Evolutionary conservation across 1,140 invertebrate genomes (phyloP), one percentile per base, ranked within the genome.

Genomic region (Leptinotarsa lineolata): DNA sequence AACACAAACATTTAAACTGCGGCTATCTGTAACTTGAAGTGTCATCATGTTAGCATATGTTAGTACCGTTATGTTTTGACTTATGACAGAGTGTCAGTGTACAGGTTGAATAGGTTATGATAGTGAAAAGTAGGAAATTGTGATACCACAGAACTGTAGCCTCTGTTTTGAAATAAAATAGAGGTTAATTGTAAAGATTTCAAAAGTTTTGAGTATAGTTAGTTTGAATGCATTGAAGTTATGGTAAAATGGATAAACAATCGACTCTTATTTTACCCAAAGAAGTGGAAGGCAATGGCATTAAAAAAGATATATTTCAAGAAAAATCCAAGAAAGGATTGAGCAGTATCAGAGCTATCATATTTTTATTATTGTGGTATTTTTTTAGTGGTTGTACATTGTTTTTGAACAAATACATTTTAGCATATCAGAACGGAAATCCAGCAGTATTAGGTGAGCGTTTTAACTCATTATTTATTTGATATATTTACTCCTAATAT

Each of bases 351-450:
- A 82, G 91, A 79, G 92, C 92, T 2, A 83, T 93, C 24, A 82
- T 89, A 72, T 93, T 93, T 81, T 85, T 94, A 15, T 83, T 90
- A 22, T 82, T 94, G 45, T 94, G 93, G 92, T 94, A 93, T 78
- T 87, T 94, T 76, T 93, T 93, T 81, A 93, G 92, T 82, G 91
- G 90, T 8, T 91, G 90, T 80, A 95, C 93, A 6, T 85, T 95
- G 54, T 95, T 95, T 84, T 84, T 94, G 22, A 95, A 95, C 84
- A 95, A 95, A 83, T 94, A 94, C 79, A 94, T 95, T 81, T 83
- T 95, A 39, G 89, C 92, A 4, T 93, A 91, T 78, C 87, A 93
- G 81, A 88, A 91, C 81, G 92, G 92, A n/a, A 92, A 95, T 85
- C 91, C 93, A 6, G 91, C 91, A 61, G 84, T 95, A 63, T 85